phyloP scores from a whole-genome alignment of 2,797 vertebrate species.

The Gallinago nigripennis region DNA sequence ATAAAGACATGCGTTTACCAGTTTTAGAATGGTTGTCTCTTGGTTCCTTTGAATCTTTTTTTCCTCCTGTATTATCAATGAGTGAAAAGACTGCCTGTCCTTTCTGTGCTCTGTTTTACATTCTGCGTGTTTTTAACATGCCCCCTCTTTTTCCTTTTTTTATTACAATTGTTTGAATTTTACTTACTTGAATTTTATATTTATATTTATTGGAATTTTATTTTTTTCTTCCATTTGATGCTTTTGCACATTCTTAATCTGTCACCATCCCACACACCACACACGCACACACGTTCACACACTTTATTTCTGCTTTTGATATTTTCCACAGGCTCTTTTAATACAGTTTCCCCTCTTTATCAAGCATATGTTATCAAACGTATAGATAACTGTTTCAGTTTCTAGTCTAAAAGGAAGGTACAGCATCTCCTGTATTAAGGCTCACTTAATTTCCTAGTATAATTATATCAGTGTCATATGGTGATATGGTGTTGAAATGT shows the following conservation, averaged over 20 bases:
- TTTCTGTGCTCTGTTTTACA: background rate
- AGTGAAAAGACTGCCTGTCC: background rate
- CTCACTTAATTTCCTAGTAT: background rate
- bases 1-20: background rate
- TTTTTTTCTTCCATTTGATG: background rate
- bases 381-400: background rate
- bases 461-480: background rate
- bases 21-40: background rate
- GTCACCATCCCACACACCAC: background rate
- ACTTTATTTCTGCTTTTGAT: background rate
- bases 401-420: background rate
- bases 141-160: background rate
- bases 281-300: background rate
- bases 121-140: background rate
- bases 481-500: background rate
- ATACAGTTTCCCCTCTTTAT: background rate
- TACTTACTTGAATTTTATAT: too few species aligned
- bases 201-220: background rate
- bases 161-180: background rate
- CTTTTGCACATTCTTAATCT: background rate
- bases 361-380: background rate
- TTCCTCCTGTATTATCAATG: background rate
- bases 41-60: background rate
- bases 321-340: background rate
- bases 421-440: background rate